A percentile compares a stretch with the other conserved stretches of the same genome.
phyloP scores from a whole-genome alignment of 2,797 vertebrate genomes.

The Melanotaenia parkinsoni region DNA sequence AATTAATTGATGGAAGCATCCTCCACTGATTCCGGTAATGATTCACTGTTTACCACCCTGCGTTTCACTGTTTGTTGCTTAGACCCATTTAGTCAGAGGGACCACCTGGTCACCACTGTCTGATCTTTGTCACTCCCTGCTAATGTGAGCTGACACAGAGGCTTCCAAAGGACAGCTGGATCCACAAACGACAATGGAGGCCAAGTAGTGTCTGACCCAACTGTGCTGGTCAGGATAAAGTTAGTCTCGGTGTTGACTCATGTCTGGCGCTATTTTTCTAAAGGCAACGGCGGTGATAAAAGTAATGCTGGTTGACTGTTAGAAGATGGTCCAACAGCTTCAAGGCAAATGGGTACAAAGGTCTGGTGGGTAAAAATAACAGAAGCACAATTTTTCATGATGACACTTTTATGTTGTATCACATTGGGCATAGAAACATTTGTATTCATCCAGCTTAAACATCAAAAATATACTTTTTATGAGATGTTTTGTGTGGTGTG shows the following conservation, averaged over 20 bases:
- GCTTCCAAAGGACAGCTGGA: slow-evolving; percentile 66
- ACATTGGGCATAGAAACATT: too few relatives aligned
- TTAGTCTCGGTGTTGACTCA: slow-evolving; percentile 33
- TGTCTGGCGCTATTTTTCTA: slow-evolving; percentile 20
- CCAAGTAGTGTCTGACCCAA: slow-evolving; percentile 53
- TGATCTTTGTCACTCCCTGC: slow-evolving; percentile 49
- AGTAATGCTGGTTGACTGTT: slow-evolving; percentile 2
- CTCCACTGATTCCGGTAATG: slow-evolving; percentile 1
- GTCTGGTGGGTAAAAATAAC: not conserved
- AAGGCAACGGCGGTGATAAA: not conserved
- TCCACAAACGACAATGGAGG: slow-evolving; percentile 50
- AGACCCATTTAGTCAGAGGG: slow-evolving; percentile 32
- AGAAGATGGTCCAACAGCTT: not conserved
- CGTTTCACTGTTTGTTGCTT: slow-evolving; percentile 12
- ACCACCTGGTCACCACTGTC: slow-evolving; percentile 63
- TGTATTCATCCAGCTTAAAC: too few relatives aligned
- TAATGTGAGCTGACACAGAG: slow-evolving; percentile 68
- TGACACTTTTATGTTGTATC: not conserved
- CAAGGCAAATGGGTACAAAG: not conserved
- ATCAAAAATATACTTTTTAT: too few relatives aligned
- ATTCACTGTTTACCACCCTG: slow-evolving; percentile 11
- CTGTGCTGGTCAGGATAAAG: slow-evolving; percentile 19
- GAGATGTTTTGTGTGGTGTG: too few relatives aligned
- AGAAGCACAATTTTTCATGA: not conserved
- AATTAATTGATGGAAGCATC: not conserved